A percentile compares a stretch with the other conserved stretches of the same genome.
phyloP scores from a whole-genome alignment of 2,797 vertebrate species.

The Dromococcyx pavoninus region DNA sequence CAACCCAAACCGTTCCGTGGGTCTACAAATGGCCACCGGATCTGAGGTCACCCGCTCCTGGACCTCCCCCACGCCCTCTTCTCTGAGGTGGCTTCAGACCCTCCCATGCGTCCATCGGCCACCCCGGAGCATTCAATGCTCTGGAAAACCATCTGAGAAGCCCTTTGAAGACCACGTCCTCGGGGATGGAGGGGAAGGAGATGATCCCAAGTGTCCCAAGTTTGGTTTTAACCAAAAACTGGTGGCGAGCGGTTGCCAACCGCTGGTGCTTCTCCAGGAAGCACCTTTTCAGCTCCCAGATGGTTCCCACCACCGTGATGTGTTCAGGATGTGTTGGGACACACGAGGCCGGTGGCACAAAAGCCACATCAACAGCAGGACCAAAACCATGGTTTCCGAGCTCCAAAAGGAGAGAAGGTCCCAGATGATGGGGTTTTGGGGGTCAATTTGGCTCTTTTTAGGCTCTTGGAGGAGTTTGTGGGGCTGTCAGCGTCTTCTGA shows the following conservation, averaged over 20 bases:
- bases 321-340: accelerated
- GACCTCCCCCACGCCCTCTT: too few species aligned
- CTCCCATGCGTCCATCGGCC: neutral
- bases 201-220: neutral
- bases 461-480: neutral
- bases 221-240: neutral
- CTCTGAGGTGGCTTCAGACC: neutral
- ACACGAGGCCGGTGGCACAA: accelerated
- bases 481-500: neutral
- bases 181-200: neutral
- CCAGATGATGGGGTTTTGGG: neutral
- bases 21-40: neutral
- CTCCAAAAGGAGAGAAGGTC: neutral
- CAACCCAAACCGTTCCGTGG: neutral
- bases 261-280: too few species aligned
- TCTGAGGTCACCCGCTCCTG: neutral
- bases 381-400: neutral
- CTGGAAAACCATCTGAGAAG: neutral
- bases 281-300: neutral
- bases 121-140: neutral
- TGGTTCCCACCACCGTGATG: accelerated
- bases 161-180: neutral
- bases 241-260: neutral
- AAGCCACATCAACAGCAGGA: accelerated
- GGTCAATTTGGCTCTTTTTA: neutral